Evolutionary conservation across 64 coral and sea anemone genomes (phyloP), one percentile per base, ranked within the genome.

Genomic region (Stichodactyla helianthus): DNA sequence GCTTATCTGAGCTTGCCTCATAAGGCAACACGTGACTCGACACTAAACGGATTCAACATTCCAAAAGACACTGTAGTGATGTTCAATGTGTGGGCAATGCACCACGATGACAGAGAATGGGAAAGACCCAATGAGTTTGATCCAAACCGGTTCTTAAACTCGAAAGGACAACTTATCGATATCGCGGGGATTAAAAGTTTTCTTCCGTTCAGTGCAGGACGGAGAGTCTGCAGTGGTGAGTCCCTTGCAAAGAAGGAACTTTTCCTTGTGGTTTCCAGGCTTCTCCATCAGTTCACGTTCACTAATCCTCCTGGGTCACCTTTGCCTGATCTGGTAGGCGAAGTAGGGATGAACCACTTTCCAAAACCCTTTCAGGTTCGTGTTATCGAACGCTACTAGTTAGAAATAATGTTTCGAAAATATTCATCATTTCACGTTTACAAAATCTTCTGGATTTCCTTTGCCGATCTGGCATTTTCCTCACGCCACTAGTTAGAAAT

Each of bases 271-370:
- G 31, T 71, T 0, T 35, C 86, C 5, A 88, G 82, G 53, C 91
- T 93, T 54, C 87, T 93, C 10, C 91, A 93, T 28, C 82, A 93
- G 26, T 93, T 93, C 20, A 89, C 54, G n/a, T 80, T 93, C 55
- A 77, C 71, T n/a, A 27, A 26, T 57, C 61, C 91, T 4, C 35
- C 82, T 12, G 91, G 71, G 2, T 64, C 55, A 61, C 56, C 86
- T 1, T 67, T 85, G 16, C 91, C 91, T 31, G 87, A 93, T 15
- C 44, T 93, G 25, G 74, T 61, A 11, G 91, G 91, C 8, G 71
- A 84, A 16, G 50, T 79, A 10, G 91, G 91, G 0, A 83, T 93
- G 26, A 85, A 87, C 22, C 64, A 77, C 71, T 77, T 55, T 79
- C 86, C 86, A 20, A 87, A 56, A 18, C 86, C 70, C 6, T 87